Evolutionary conservation across 2,888 invertebrate genomes (phyloP).

Genomic region (Diachrysia chrysitis): DNA sequence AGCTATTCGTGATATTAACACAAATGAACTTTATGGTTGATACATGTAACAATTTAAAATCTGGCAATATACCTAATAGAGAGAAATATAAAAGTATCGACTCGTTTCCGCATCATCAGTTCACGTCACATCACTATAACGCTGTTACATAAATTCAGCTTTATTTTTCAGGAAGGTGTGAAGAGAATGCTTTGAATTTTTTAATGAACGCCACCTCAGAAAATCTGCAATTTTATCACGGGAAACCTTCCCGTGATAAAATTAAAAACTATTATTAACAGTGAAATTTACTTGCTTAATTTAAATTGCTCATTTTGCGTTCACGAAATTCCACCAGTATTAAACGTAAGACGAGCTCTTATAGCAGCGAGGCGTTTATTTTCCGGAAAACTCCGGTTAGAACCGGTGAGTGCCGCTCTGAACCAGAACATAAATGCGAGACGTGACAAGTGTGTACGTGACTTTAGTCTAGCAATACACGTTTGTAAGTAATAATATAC

Average conservation of each 20-base stretch:
- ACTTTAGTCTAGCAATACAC: constrained; percentile 47
- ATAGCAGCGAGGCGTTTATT: constrained; percentile 63
- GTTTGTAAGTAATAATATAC: constrained; percentile 39
- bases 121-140: constrained; percentile 24
- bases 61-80: too few species aligned
- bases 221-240: constrained; percentile 33
- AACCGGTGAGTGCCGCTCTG: constrained; percentile 51
- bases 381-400: constrained; percentile 62
- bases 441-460: constrained; percentile 69
- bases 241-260: constrained; percentile 33
- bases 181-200: constrained; percentile 20
- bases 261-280: constrained; percentile 60
- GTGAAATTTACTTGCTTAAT: constrained; percentile 58
- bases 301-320: constrained; percentile 55
- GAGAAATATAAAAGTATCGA: constrained; percentile 8
- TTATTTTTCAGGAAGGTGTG: constrained; percentile 17
- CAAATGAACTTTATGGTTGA: too few species aligned
- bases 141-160: constrained; percentile 28
- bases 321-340: constrained; percentile 57
- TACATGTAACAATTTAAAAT: too few species aligned
- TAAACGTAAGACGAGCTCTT: constrained; percentile 61
- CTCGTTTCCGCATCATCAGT: constrained; percentile 6
- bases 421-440: constrained; percentile 54
- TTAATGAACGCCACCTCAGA: constrained; percentile 26
- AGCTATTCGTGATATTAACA: too few species aligned